phyloP scores from a whole-genome alignment of 2,797 vertebrate species.

The Lithobates sylvaticus region DNA sequence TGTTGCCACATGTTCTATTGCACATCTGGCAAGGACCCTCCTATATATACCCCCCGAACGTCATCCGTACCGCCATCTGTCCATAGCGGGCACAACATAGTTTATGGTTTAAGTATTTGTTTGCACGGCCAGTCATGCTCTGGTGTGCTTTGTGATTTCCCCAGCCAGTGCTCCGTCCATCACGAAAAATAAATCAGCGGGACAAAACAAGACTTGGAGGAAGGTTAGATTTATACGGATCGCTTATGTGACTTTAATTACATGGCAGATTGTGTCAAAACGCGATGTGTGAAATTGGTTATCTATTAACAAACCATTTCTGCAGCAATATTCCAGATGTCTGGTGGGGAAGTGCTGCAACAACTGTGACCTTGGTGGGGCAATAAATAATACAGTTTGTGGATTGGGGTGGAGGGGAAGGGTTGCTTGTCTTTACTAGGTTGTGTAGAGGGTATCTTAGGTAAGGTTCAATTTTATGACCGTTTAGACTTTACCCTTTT shows the following conservation, averaged over 20 bases:
- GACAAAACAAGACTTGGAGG: background rate
- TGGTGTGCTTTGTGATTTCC: background rate
- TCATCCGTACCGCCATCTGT: background rate
- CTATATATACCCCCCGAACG: background rate
- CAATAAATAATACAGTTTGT: background rate
- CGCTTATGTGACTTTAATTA: background rate
- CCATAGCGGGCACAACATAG: background rate
- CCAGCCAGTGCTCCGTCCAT: background rate
- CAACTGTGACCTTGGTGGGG: background rate
- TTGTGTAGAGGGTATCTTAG: too few relatives aligned
- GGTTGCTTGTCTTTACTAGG: too few relatives aligned
- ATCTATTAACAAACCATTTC: background rate
- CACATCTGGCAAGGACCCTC: background rate
- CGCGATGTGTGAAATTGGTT: background rate
- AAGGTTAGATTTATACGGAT: background rate
- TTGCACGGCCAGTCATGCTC: background rate
- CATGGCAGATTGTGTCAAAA: background rate
- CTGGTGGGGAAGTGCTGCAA: background rate
- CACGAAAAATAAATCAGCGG: background rate
- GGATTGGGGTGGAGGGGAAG: too few relatives aligned
- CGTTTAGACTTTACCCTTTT: too few relatives aligned
- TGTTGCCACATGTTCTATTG: background rate
- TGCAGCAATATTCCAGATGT: background rate
- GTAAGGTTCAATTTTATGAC: too few relatives aligned
- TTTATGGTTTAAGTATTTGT: background rate